Evolutionary conservation across 1,140 invertebrate species (phyloP).

Genomic region (Drosophila yakuba): DNA sequence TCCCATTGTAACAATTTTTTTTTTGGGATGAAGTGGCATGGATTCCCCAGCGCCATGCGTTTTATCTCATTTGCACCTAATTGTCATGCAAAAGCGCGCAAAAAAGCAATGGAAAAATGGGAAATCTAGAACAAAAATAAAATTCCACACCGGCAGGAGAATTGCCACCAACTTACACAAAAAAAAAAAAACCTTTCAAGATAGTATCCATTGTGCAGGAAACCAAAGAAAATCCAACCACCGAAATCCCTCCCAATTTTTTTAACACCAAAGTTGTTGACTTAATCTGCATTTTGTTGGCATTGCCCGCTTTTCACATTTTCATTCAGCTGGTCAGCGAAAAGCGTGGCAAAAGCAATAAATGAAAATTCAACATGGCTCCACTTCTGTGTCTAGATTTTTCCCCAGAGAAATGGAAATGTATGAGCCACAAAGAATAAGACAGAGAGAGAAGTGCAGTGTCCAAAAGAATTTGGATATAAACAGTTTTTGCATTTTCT

Average conservation of each 20-base stretch:
- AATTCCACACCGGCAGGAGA: background rate
- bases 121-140: background rate
- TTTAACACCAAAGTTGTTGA: slow-evolving; percentile 50
- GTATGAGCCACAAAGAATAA: background rate
- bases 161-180: no score
- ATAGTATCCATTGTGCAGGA: slow-evolving; percentile 13
- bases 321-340: slow-evolving; percentile 36
- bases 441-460: slow-evolving; percentile 1
- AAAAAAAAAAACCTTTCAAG: background rate
- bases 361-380: slow-evolving; percentile 20
- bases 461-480: background rate
- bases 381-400: slow-evolving; percentile 11
- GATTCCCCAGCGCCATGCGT: slow-evolving; percentile 48
- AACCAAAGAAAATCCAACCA: slow-evolving; percentile 4
- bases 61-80: slow-evolving; percentile 79
- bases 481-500: background rate
- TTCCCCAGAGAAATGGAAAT: background rate
- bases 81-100: slow-evolving; percentile 65
- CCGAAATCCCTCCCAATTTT: background rate
- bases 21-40: slow-evolving; percentile 21
- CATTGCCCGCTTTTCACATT: slow-evolving; percentile 34
- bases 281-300: slow-evolving; percentile 74
- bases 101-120: background rate
- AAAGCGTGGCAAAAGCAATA: slow-evolving; percentile 9
- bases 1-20: slow-evolving; percentile 19